A percentile compares a stretch with the other conserved stretches of the same genome.
These are phyloP conservation scores for Linurgus olivaceus DNA, from an alignment of 2,797 vertebrate species.

Conservation along the genomic window DNA sequence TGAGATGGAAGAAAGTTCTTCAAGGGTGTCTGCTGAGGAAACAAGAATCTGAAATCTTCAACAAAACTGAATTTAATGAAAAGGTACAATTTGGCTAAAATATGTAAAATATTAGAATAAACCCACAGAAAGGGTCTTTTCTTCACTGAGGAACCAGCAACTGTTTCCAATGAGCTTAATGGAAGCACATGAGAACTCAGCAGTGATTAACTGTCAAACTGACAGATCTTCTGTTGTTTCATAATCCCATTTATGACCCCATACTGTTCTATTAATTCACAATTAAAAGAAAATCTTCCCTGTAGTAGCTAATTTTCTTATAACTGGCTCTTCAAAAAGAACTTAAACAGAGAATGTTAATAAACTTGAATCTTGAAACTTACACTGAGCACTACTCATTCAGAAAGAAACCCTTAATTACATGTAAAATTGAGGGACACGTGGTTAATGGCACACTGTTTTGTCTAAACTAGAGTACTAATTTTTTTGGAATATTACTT, in stretches of 20 bases:
- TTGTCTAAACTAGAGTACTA: background rate
- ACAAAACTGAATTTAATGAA: background rate
- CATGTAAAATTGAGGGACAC: background rate
- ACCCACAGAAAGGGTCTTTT: background rate
- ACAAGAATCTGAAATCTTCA: background rate
- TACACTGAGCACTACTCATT: background rate
- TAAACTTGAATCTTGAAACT: background rate
- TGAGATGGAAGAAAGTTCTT: background rate
- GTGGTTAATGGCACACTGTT: background rate
- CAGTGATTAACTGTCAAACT: background rate
- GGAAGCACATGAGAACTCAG: background rate
- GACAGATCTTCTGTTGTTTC: background rate
- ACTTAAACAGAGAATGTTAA: background rate
- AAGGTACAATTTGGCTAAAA: background rate
- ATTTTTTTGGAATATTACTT: background rate
- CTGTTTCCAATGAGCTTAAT: background rate
- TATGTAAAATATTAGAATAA: background rate
- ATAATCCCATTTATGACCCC: background rate
- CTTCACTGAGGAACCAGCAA: background rate
- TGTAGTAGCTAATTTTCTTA: background rate
- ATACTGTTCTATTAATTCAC: background rate
- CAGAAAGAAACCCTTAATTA: background rate
- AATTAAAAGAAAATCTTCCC: background rate
- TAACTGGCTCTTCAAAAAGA: background rate
- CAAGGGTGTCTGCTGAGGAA: background rate